phyloP scores from a whole-genome alignment of 1,140 invertebrate genomes.

The Lasaia peninsularis region DNA sequence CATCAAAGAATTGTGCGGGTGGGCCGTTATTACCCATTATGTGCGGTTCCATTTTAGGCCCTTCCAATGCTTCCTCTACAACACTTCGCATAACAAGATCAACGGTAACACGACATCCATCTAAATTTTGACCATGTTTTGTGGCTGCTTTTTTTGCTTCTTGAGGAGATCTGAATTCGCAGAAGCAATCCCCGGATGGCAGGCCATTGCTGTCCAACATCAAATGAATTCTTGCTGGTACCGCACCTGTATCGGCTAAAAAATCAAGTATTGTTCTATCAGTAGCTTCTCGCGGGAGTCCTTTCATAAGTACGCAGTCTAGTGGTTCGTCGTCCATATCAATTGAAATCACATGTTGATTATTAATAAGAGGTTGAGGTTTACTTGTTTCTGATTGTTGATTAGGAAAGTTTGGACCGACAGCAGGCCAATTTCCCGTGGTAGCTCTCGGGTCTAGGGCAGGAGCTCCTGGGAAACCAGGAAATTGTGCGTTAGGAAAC shows the following conservation, averaged over 20 bases:
- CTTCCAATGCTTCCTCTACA: slow-evolving; percentile 64
- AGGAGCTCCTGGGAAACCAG: slow-evolving; percentile 35
- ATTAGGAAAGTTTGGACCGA: slow-evolving; percentile 37
- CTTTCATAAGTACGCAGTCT: slow-evolving; percentile 85
- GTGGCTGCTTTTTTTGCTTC: slow-evolving; percentile 84
- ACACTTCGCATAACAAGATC: slow-evolving; percentile 79
- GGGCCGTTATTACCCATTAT: slow-evolving; percentile 37
- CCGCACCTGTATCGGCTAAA: slow-evolving; percentile 85
- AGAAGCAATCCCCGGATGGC: slow-evolving; percentile 90
- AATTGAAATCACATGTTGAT: slow-evolving; percentile 28
- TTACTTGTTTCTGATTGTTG: slow-evolving; percentile 25
- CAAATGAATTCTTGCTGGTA: slow-evolving; percentile 87
- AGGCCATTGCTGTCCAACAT: slow-evolving; percentile 82
- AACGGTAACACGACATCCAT: slow-evolving; percentile 81
- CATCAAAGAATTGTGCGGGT: slow-evolving; percentile 38
- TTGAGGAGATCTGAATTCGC: slow-evolving; percentile 85
- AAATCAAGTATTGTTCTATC: slow-evolving; percentile 89
- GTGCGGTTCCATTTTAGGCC: slow-evolving; percentile 35
- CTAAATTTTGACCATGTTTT: slow-evolving; percentile 84
- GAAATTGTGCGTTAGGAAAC: slow-evolving; percentile 40
- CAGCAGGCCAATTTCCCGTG: slow-evolving; percentile 38
- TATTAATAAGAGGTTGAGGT: slow-evolving; percentile 18
- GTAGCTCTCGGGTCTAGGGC: slow-evolving; percentile 46
- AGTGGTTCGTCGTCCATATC: slow-evolving; percentile 49
- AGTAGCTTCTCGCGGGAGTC: slow-evolving; percentile 84